Evolutionary conservation across 2,113 vertebrate genomes (phyloP).

Genomic region (Chionis minor): DNA sequence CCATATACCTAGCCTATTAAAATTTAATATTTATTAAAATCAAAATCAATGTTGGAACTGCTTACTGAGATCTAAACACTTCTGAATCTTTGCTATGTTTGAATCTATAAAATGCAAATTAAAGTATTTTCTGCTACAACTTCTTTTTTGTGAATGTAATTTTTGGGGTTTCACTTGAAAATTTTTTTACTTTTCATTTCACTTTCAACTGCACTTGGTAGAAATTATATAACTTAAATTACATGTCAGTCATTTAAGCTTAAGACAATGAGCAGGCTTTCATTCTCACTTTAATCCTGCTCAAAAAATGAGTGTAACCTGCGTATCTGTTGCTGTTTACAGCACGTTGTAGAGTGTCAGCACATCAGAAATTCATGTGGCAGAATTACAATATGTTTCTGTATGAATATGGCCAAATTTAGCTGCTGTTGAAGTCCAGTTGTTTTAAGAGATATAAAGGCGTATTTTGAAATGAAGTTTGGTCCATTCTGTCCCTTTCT

Average conservation of each 20-base stretch:
- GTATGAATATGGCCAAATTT: neutral
- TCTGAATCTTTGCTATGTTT: slow-evolving; percentile 55
- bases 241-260: neutral
- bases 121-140: slow-evolving; percentile 67
- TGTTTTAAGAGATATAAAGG: neutral
- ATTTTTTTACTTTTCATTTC: neutral
- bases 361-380: neutral
- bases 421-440: neutral
- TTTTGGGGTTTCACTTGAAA: neutral
- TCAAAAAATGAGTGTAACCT: neutral
- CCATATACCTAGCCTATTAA: neutral
- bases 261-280: neutral
- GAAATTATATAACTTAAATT: neutral
- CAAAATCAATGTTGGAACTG: neutral
- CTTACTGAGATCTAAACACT: slow-evolving; percentile 20
- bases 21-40: slow-evolving; percentile 59
- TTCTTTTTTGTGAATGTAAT: neutral
- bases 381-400: neutral
- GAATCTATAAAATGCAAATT: slow-evolving; percentile 55
- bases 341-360: accelerated
- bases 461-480: neutral
- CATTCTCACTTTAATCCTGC: neutral
- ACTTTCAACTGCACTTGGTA: neutral
- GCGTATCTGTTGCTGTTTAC: neutral
- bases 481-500: neutral